Evolutionary conservation across 2,113 vertebrate species (phyloP).

Genomic region (Eulemur rufifrons): DNA sequence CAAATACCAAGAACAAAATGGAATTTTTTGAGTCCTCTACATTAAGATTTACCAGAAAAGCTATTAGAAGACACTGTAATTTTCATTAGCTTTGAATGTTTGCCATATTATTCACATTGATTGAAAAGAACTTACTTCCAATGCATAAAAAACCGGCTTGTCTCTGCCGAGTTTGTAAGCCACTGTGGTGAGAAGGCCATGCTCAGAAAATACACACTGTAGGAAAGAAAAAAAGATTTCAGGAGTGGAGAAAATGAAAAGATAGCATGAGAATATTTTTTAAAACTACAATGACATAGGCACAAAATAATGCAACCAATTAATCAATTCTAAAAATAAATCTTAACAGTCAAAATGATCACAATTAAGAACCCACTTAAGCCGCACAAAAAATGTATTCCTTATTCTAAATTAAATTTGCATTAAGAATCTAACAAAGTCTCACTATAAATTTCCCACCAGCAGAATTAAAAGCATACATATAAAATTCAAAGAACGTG

Average conservation of each 20-base stretch:
- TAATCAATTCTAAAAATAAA: slow-evolving; percentile 3
- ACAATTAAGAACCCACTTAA: slow-evolving; percentile 14
- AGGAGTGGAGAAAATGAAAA: background rate
- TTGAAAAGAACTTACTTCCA: slow-evolving; percentile 87
- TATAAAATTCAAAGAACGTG: slow-evolving; percentile 27
- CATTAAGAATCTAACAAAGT: slow-evolving; percentile 31
- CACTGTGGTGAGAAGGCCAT: slow-evolving; percentile 96
- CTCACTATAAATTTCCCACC: background rate
- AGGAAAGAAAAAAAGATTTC: slow-evolving; percentile 13
- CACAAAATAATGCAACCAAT: slow-evolving; percentile 1
- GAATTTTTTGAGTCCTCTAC: background rate
- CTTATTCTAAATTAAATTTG: slow-evolving; percentile 22
- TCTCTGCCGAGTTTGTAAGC: slow-evolving; percentile 95
- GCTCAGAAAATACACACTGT: slow-evolving; percentile 94
- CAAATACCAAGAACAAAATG: background rate
- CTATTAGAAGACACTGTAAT: background rate
- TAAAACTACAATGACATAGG: background rate
- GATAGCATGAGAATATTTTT: background rate
- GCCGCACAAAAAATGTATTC: background rate
- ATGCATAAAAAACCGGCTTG: slow-evolving; percentile 91
- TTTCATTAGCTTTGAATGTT: slow-evolving; percentile 1
- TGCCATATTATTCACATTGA: background rate
- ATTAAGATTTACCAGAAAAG: slow-evolving; percentile 27
- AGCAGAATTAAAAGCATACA: background rate
- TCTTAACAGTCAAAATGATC: background rate